Evolutionary conservation across 92 coral and sea anemone species (phyloP).

Genomic region (Palythoa grandiflora): DNA sequence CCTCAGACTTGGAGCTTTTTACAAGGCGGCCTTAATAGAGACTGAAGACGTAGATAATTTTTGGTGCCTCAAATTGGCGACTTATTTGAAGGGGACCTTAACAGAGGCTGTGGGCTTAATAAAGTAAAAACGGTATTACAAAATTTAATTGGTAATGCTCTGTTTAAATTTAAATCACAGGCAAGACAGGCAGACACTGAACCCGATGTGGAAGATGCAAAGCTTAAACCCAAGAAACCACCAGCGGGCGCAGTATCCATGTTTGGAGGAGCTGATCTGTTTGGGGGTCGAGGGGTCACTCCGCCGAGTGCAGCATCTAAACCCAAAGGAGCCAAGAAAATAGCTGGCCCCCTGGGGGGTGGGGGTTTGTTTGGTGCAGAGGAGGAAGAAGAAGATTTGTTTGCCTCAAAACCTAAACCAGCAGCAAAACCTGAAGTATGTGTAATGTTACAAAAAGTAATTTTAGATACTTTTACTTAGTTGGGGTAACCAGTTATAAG

Average conservation of each 20-base stretch:
- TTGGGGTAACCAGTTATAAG: too few species aligned
- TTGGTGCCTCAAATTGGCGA: neutral
- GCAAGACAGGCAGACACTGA: conserved; percentile 16
- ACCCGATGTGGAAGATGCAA: neutral
- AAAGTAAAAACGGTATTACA: too few species aligned
- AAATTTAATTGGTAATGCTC: neutral
- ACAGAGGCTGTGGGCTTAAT: too few species aligned
- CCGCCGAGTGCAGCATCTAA: conserved; percentile 25
- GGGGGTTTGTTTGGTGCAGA: conserved; percentile 57
- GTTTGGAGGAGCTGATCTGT: conserved; percentile 38
- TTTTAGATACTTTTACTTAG: neutral
- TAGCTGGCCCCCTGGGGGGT: conserved; percentile 38
- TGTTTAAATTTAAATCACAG: neutral
- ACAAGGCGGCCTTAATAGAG: too few species aligned
- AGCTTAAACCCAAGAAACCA: conserved; percentile 9
- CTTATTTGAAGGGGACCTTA: too few species aligned
- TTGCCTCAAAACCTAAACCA: conserved; percentile 72
- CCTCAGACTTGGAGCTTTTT: neutral
- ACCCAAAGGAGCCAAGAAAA: conserved; percentile 29
- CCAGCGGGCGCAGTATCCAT: conserved; percentile 32
- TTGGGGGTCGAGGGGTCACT: conserved; percentile 19
- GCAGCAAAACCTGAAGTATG: neutral
- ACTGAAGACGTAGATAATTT: neutral
- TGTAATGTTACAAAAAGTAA: neutral
- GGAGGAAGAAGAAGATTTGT: conserved; percentile 79